A percentile compares a stretch with the other conserved stretches of the same genome.
Conservation (phyloP, 2,888 invertebrate genomes). For the Teleiodes luculella region DNA sequence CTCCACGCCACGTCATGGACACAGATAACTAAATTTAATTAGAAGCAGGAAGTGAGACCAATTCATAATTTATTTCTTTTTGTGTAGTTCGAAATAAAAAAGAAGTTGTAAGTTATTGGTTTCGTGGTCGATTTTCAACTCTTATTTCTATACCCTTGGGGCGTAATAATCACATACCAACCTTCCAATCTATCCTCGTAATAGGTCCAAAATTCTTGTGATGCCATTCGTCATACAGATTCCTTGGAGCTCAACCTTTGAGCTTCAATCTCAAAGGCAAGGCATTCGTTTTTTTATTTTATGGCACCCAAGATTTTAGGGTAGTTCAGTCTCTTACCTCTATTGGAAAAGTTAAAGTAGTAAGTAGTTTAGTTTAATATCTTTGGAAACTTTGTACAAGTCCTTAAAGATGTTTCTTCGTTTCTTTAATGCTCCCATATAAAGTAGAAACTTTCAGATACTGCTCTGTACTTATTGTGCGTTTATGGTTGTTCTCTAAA, state of each 20-base stretch:
- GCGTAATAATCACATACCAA: slow-evolving; percentile 25
- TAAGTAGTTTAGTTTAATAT: background rate
- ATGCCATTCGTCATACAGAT: slow-evolving; percentile 46
- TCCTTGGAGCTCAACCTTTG: slow-evolving; percentile 41
- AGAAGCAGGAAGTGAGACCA: slow-evolving; percentile 48
- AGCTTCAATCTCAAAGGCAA: slow-evolving; percentile 35
- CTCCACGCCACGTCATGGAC: background rate
- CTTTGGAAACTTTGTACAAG: slow-evolving; percentile 4
- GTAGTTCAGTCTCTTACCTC: slow-evolving; percentile 28
- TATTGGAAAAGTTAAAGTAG: slow-evolving; percentile 36
- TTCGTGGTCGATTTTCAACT: slow-evolving; percentile 33
- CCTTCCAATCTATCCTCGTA: slow-evolving; percentile 22
- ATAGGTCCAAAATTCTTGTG: slow-evolving; percentile 35
- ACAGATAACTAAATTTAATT: slow-evolving; percentile 31
- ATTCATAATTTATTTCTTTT: slow-evolving; percentile 41
- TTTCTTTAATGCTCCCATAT: background rate
- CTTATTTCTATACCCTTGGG: slow-evolving; percentile 29
- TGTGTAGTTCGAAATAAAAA: background rate
- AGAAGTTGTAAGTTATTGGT: background rate
- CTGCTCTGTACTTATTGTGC: no score
- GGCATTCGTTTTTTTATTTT: slow-evolving; percentile 39
- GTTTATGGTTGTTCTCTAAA: background rate
- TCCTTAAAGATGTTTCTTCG: background rate
- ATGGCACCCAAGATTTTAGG: slow-evolving; percentile 27
- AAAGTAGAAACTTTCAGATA: no score